Conservation (phyloP, 1,140 invertebrate species). For the Scylla paramamosain region DNA sequence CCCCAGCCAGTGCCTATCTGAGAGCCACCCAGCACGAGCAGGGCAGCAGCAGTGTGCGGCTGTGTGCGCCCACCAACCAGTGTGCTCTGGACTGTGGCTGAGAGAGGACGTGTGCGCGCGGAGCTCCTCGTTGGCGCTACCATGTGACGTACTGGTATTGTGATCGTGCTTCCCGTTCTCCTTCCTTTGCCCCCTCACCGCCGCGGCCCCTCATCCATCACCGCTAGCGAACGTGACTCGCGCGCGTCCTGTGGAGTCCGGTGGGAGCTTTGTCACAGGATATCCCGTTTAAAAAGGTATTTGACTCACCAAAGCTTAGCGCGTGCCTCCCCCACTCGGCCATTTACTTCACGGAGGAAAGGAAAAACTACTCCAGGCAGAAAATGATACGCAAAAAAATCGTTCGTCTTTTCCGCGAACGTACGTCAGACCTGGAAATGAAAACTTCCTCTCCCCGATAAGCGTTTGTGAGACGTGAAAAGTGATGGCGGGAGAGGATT, state of each 20-base stretch:
- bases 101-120: neutral
- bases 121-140: neutral
- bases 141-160: neutral
- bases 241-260: neutral
- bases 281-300: constrained; percentile 23
- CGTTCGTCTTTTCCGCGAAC: too few species aligned
- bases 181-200: neutral
- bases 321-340: neutral
- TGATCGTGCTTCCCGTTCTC: neutral
- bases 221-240: neutral
- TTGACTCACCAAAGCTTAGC: neutral
- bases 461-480: too few species aligned
- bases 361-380: neutral
- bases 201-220: neutral
- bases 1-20: too few species aligned
- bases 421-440: too few species aligned
- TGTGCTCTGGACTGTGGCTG: neutral
- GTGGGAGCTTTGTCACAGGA: neutral
- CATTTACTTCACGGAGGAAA: neutral
- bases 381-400: too few species aligned
- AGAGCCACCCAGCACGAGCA: too few species aligned
- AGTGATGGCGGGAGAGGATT: too few species aligned
- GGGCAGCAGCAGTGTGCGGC: too few species aligned
- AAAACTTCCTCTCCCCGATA: too few species aligned
- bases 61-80: neutral